phyloP scores from a whole-genome alignment of 1,140 invertebrate species.

The Holotrichia oblita region DNA sequence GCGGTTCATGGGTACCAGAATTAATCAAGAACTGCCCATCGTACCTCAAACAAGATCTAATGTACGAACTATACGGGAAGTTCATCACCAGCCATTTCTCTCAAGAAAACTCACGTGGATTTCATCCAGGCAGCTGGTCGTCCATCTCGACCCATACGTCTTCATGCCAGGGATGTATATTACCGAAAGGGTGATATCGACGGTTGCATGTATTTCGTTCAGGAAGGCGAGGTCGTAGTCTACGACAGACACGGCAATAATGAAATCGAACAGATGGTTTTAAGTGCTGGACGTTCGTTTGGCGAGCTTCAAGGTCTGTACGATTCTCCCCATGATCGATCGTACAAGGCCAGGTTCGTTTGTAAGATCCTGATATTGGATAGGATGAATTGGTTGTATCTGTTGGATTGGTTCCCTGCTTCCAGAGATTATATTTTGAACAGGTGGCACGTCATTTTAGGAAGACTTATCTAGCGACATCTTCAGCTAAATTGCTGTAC shows the following conservation, averaged over 20 bases:
- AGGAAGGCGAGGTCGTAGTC: slow-evolving; percentile 60
- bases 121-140: slow-evolving; percentile 61
- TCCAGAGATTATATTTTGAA: slow-evolving; percentile 41
- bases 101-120: slow-evolving; percentile 60
- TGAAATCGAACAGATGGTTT: slow-evolving; percentile 25
- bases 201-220: slow-evolving; percentile 63
- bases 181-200: slow-evolving; percentile 61
- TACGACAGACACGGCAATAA: slow-evolving; percentile 34
- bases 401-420: slow-evolving; percentile 46
- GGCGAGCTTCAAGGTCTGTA: slow-evolving; percentile 43
- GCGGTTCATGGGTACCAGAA: slow-evolving; percentile 41
- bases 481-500: background rate
- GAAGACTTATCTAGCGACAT: background rate
- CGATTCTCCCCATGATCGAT: slow-evolving; percentile 26
- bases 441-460: background rate
- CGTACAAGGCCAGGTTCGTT: slow-evolving; percentile 42
- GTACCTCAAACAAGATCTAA: slow-evolving; percentile 51
- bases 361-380: slow-evolving; percentile 40
- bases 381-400: slow-evolving; percentile 42
- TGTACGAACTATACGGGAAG: slow-evolving; percentile 61
- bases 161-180: slow-evolving; percentile 62
- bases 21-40: slow-evolving; percentile 32
- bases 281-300: slow-evolving; percentile 37
- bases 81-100: slow-evolving; percentile 61
- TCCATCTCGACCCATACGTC: slow-evolving; percentile 62